phyloP scores from a whole-genome alignment of 2,888 invertebrate genomes.

The Hypercompe scribonia region DNA sequence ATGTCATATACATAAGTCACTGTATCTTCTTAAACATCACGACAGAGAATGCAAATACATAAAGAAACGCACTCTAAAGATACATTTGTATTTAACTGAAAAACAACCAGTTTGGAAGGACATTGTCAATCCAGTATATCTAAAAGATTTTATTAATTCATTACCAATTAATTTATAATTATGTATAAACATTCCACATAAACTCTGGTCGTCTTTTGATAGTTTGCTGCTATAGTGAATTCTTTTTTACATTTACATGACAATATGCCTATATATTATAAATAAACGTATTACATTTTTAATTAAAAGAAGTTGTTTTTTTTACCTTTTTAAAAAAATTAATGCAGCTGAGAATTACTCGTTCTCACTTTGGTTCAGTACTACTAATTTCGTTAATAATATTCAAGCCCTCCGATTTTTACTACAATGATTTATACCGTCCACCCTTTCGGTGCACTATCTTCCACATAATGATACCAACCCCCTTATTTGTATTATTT shows the following conservation, averaged over 20 bases:
- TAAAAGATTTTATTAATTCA: slow-evolving; percentile 18
- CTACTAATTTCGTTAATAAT: neutral
- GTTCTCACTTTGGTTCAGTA: neutral
- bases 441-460: neutral
- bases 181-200: slow-evolving; percentile 56
- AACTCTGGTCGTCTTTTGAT: slow-evolving; percentile 54
- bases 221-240: slow-evolving; percentile 57
- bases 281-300: slow-evolving; percentile 60
- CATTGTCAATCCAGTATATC: slow-evolving; percentile 18
- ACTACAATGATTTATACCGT: neutral
- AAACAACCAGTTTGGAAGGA: slow-evolving; percentile 16
- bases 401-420: neutral
- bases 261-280: slow-evolving; percentile 70
- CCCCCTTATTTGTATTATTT: too few relatives aligned
- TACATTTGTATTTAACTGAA: neutral
- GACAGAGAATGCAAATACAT: neutral
- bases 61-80: neutral
- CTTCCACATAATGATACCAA: too few relatives aligned
- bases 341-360: neutral
- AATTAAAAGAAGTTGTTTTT: slow-evolving; percentile 36
- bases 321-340: neutral
- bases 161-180: slow-evolving; percentile 19
- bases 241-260: slow-evolving; percentile 64
- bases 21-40: too few relatives aligned
- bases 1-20: neutral